These are phyloP conservation scores for Lottia scabra DNA, from an alignment of 2,888 invertebrate genomes.

Conservation along the genomic window DNA sequence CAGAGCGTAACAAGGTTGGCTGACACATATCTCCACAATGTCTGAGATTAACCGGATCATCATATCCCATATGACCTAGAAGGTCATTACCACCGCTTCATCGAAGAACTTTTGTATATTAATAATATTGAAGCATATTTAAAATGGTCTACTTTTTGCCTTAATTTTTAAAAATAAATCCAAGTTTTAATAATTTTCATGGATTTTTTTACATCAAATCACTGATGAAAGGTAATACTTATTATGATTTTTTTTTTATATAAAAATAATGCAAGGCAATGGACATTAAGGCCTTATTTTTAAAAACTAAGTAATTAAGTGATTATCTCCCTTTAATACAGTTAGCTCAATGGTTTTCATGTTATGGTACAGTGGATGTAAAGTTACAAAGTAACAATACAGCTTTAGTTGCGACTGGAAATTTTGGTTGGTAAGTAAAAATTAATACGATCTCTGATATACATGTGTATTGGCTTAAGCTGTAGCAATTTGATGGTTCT, in stretches of 20 bases:
- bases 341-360: conserved; percentile 71
- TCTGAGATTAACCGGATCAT: conserved; percentile 4
- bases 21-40: conserved; percentile 3
- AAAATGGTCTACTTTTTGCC: no score
- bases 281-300: neutral
- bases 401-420: conserved; percentile 76
- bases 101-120: no score
- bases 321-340: conserved; percentile 29
- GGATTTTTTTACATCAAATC: no score
- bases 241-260: neutral
- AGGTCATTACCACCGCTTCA: neutral
- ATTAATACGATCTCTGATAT: no score
- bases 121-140: no score
- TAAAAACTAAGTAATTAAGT: neutral
- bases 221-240: neutral
- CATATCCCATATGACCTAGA: neutral
- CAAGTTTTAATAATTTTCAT: no score
- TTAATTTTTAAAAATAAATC: no score
- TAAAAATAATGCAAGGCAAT: neutral
- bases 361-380: conserved; percentile 77
- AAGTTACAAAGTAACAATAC: conserved; percentile 72
- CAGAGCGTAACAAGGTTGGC: conserved; percentile 5
- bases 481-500: no score
- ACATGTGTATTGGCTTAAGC: no score
- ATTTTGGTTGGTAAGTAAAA: conserved; percentile 74